Evolutionary conservation across 1,140 invertebrate species (phyloP), one percentile per base, ranked within the genome.

Genomic region (Bathynomus jamesi): DNA sequence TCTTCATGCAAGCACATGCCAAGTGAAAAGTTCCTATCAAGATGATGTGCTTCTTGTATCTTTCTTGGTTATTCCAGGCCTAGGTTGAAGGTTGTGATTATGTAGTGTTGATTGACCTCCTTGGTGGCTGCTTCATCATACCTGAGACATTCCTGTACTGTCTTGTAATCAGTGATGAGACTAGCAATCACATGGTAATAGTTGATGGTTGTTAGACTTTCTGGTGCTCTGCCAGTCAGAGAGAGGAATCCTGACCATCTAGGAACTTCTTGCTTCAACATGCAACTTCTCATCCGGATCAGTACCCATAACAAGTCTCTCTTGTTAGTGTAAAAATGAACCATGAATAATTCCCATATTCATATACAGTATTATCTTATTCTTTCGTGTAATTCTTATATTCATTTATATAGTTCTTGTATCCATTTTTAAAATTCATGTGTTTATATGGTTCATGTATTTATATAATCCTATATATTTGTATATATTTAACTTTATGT

Each of bases 161-260:
- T 30, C 13, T 21, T 29, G 27, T 63, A 63, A 2, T 70, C 68
- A 3, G 28, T 70, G 10, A 70, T 28, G 5, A 61, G 68, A 24
- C 21, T 4, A 27, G 28, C 30, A 3, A 70, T 62, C 11, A 70
- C 68, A 4, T 40, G 67, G 25, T 69, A 69, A 28, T 69, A 69
- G 46, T 69, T 53, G 11, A 69, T 69, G 1, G 67, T 69, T 29
- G 32, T 61, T 3, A 25, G 11, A 4, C n/a, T 3, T 13, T 3
- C 3, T 27, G 67, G 67, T 25, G n/a, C 8, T 7, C 17, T n/a
- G 13, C 67, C 67, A 3, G 40, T 61, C 28, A 3, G 2, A 24
- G 67, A 69, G 3, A 69, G 25, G 46, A 69, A 69, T 3, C 67
- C 67, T 25, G 32, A 21, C 67, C 32, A 69, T 5, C 67, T n/a